Conservation (phyloP, 2,797 vertebrate species). For the Amblyraja radiata region DNA sequence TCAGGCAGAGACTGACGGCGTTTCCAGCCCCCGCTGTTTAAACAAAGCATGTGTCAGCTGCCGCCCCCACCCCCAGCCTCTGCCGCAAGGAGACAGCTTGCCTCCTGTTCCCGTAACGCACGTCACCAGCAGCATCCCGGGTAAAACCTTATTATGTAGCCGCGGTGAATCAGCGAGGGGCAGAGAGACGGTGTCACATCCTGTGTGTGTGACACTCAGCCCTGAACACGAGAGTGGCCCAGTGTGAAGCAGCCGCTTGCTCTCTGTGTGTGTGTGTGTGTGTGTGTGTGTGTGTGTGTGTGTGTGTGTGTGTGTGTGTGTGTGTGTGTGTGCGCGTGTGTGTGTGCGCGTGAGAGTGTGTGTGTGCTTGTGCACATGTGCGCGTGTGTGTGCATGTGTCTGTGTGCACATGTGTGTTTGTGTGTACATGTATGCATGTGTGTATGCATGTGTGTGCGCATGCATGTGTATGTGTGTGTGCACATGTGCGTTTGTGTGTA, state of each 20-base stretch:
- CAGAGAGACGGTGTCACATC: not conserved
- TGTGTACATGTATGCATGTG: too few species aligned
- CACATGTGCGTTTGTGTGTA: too few species aligned
- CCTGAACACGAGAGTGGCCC: not conserved
- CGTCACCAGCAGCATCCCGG: not conserved
- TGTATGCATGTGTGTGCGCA: too few species aligned
- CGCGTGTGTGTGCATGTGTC: too few species aligned
- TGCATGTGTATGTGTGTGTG: too few species aligned
- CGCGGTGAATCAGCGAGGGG: not conserved
- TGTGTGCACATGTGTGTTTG: too few species aligned
- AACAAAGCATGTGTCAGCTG: not conserved
- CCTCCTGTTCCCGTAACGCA: not conserved
- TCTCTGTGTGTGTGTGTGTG: too few species aligned
- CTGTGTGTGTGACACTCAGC: not conserved
- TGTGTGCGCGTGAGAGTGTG: too few species aligned
- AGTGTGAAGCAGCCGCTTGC: not conserved
- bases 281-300: too few species aligned
- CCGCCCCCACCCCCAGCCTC: not conserved
- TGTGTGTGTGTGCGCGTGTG: too few species aligned
- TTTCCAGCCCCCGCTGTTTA: not conserved
- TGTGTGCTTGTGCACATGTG: too few species aligned
- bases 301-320: too few species aligned
- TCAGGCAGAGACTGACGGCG: not conserved
- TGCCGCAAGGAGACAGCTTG: not conserved
- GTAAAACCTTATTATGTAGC: not conserved